phyloP scores from a whole-genome alignment of 1,140 invertebrate genomes.

The Panagrolaimus sp. region DNA sequence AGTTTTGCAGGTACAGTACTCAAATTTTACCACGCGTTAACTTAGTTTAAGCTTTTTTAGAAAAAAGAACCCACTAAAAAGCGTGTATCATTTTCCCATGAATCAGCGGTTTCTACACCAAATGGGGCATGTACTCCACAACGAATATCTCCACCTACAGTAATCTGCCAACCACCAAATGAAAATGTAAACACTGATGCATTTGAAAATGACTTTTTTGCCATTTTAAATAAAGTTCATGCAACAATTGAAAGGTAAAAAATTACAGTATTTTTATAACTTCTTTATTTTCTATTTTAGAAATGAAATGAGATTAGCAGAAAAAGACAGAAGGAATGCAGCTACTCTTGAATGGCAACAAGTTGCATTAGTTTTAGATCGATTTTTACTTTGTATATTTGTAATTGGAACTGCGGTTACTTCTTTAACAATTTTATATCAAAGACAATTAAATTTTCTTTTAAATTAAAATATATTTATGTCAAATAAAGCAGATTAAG shows the following conservation, averaged over 20 bases:
- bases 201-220: slow-evolving; percentile 65
- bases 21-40: neutral
- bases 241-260: slow-evolving; percentile 68
- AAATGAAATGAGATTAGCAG: slow-evolving; percentile 66
- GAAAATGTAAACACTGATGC: slow-evolving; percentile 55
- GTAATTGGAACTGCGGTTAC: slow-evolving; percentile 66
- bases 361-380: slow-evolving; percentile 68
- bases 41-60: neutral
- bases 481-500: too few species aligned
- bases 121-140: slow-evolving; percentile 22
- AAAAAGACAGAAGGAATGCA: slow-evolving; percentile 67
- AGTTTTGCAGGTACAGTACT: too few species aligned
- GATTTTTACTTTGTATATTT: slow-evolving; percentile 68
- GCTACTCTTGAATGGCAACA: slow-evolving; percentile 73
- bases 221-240: slow-evolving; percentile 68
- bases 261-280: neutral
- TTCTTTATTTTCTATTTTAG: slow-evolving; percentile 24
- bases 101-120: slow-evolving; percentile 20
- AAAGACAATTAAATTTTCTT: slow-evolving; percentile 26
- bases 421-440: slow-evolving; percentile 64
- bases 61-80: slow-evolving; percentile 18
- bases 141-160: slow-evolving; percentile 6
- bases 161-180: slow-evolving; percentile 17
- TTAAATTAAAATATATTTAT: too few species aligned
- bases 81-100: slow-evolving; percentile 38